phyloP scores from a whole-genome alignment of 2,797 vertebrate genomes.

The Micrastur ruficollis region DNA sequence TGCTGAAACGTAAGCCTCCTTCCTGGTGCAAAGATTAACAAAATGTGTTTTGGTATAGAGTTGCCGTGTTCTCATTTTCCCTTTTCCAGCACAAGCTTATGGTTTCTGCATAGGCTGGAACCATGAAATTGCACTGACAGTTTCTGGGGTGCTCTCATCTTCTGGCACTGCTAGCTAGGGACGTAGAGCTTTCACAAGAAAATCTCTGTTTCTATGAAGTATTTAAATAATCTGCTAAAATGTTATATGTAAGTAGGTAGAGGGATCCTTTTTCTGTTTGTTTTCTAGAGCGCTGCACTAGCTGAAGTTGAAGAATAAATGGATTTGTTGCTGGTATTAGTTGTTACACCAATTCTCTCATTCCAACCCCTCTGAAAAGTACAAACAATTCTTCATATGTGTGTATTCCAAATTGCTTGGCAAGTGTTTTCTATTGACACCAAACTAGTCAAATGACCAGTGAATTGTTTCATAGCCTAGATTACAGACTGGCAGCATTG shows the following conservation, averaged over 20 bases:
- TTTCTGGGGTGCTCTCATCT: neutral
- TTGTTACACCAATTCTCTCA: neutral
- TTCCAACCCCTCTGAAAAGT: neutral
- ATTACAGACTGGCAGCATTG: neutral
- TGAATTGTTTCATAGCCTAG: neutral
- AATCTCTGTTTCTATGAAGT: neutral
- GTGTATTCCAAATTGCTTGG: neutral
- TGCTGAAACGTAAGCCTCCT: neutral
- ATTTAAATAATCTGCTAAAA: neutral
- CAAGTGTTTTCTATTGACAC: neutral
- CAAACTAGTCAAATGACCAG: neutral
- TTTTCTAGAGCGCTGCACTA: neutral
- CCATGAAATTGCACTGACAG: neutral
- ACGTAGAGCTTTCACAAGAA: neutral
- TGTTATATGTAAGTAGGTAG: neutral
- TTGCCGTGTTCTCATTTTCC: neutral
- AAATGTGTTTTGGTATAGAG: neutral
- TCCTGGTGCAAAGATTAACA: neutral
- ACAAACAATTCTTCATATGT: neutral
- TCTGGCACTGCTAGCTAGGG: neutral
- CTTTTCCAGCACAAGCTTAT: neutral
- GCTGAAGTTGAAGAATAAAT: neutral
- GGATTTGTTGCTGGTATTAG: conserved; percentile 8
- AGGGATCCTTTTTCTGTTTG: neutral
- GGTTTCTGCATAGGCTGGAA: neutral